Percentiles rank a stretch among this genome's conserved stretches.
Evolutionary conservation across 2,888 invertebrate genomes (phyloP).

Genomic region (Odontocolon sp.): DNA sequence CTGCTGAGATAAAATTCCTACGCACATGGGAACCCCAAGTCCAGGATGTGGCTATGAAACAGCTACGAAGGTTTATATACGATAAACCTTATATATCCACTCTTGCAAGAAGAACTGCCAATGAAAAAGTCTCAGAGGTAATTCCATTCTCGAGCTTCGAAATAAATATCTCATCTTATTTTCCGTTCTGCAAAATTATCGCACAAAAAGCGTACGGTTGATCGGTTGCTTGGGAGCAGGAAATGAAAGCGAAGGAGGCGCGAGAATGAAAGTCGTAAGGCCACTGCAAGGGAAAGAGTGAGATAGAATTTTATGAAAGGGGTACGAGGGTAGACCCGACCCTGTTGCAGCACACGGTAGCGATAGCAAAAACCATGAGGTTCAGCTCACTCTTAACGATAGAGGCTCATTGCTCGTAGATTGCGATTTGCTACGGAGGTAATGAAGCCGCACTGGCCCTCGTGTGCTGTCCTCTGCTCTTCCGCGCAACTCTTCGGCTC

Average conservation of each 20-base stretch:
- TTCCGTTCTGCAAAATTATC: slow-evolving; percentile 75
- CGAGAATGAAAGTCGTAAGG: slow-evolving; percentile 29
- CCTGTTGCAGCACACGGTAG: slow-evolving; percentile 57
- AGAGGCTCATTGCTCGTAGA: slow-evolving; percentile 79
- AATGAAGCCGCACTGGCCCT: slow-evolving; percentile 76
- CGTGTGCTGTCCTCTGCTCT: slow-evolving; percentile 43
- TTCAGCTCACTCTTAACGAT: slow-evolving; percentile 77
- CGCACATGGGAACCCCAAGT: slow-evolving; percentile 12
- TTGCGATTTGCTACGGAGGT: slow-evolving; percentile 80
- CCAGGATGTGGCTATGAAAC: background rate
- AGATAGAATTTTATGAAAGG: slow-evolving; percentile 54
- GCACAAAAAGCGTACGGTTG: slow-evolving; percentile 70
- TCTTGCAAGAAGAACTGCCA: background rate
- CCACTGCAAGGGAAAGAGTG: slow-evolving; percentile 60
- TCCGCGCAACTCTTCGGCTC: slow-evolving; percentile 36
- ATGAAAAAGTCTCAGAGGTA: slow-evolving; percentile 57
- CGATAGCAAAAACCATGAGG: slow-evolving; percentile 72
- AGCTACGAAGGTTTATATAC: background rate
- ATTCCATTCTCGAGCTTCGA: slow-evolving; percentile 57
- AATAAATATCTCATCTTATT: slow-evolving; percentile 55
- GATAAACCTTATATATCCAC: background rate
- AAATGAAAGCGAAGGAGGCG: slow-evolving; percentile 49
- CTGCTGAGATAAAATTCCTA: background rate
- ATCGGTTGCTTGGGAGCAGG: slow-evolving; percentile 55
- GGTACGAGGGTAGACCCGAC: slow-evolving; percentile 51